These are phyloP conservation scores for Ophioderma brevispina DNA, from an alignment of 35 echinoderm and acorn worm species.

Conservation along the genomic window DNA sequence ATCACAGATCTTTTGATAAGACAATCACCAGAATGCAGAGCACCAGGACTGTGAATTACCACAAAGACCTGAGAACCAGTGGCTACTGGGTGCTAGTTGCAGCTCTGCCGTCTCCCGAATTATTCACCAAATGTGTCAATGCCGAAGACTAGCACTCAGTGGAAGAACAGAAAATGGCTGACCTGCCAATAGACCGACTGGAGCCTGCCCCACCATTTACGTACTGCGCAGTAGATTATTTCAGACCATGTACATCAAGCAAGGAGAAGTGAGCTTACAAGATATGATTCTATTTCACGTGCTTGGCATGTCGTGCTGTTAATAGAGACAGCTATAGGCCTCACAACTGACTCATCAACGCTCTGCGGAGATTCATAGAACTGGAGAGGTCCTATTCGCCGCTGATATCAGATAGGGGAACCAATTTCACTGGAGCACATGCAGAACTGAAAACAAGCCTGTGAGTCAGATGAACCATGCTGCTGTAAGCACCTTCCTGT, in stretches of 20 bases:
- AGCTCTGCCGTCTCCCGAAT: conserved; percentile 25
- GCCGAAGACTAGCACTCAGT: too few relatives aligned
- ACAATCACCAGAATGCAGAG: conserved; percentile 25
- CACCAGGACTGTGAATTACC: conserved; percentile 42
- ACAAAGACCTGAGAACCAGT: conserved; percentile 34
- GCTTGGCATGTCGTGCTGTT: neutral
- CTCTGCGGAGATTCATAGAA: neutral
- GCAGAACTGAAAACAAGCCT: neutral
- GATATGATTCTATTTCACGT: neutral
- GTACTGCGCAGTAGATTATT: too few relatives aligned
- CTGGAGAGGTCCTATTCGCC: neutral
- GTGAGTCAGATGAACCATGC: too few relatives aligned
- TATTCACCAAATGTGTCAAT: conserved; percentile 42
- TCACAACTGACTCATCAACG: neutral
- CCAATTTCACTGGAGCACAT: neutral
- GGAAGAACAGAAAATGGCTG: too few relatives aligned
- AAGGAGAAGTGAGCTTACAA: neutral
- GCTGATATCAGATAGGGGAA: neutral
- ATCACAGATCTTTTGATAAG: conserved; percentile 25
- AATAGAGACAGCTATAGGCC: neutral
- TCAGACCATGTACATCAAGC: too few relatives aligned
- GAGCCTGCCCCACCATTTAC: too few relatives aligned
- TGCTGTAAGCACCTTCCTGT: too few relatives aligned
- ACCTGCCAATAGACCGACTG: too few relatives aligned
- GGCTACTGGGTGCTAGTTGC: conserved; percentile 53